A percentile compares a stretch with the other conserved stretches of the same genome.
phyloP scores from a whole-genome alignment of 2,113 vertebrate genomes.

The Tor tambroides region DNA sequence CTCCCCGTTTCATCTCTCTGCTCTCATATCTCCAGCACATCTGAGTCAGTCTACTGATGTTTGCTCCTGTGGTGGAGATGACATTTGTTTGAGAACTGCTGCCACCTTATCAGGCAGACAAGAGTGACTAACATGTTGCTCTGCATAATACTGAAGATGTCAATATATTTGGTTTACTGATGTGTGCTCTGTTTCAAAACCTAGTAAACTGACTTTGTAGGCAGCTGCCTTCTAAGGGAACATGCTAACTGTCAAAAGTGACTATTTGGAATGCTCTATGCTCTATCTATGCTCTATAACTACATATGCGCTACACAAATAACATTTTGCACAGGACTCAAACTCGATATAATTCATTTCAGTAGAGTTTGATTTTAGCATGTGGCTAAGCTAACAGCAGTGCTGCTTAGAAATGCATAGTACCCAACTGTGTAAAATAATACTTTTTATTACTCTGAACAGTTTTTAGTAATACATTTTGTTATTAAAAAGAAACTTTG shows the following conservation, averaged over 20 bases:
- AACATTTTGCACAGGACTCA: not conserved
- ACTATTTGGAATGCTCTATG: not conserved
- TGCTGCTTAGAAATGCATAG: not conserved
- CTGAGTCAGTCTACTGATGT: constrained; percentile 50
- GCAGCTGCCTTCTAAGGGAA: not conserved
- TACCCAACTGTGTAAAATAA: not conserved
- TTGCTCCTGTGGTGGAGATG: constrained; percentile 39
- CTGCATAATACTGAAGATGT: constrained; percentile 34
- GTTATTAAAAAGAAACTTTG: too few relatives aligned
- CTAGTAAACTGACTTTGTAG: not conserved
- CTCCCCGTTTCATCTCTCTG: constrained; percentile 48
- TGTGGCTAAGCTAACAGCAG: not conserved
- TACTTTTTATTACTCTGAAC: too few relatives aligned
- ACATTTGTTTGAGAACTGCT: constrained; percentile 55
- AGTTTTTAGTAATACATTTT: too few relatives aligned
- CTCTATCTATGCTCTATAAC: too few relatives aligned
- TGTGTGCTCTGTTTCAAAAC: not conserved
- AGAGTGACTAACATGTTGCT: constrained; percentile 32
- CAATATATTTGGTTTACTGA: constrained; percentile 34
- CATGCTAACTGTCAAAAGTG: too few relatives aligned
- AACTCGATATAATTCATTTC: not conserved
- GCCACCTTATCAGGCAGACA: constrained; percentile 47
- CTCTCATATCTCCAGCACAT: not conserved
- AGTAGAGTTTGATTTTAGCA: not conserved
- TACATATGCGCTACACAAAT: not conserved